Conservation (phyloP, 2,888 invertebrate genomes). For the Hyppa rectilinea region DNA sequence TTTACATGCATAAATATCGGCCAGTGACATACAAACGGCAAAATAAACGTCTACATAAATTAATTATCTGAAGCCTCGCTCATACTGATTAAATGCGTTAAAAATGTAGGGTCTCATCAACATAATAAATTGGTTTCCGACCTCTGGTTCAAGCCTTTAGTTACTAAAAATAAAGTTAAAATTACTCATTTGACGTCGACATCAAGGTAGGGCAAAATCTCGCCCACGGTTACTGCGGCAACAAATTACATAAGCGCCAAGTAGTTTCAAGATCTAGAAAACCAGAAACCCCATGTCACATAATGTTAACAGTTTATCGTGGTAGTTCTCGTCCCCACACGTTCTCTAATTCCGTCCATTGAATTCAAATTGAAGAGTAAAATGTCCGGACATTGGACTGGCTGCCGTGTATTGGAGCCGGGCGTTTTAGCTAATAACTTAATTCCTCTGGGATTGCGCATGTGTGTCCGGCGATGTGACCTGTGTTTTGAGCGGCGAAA, state of each 20-base stretch:
- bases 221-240: constrained; percentile 57
- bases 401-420: constrained; percentile 80
- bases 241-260: constrained; percentile 71
- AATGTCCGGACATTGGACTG: constrained; percentile 78
- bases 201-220: constrained; percentile 14
- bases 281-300: constrained; percentile 77
- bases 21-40: constrained; percentile 49
- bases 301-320: constrained; percentile 82
- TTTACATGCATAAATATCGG: constrained; percentile 51
- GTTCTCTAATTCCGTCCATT: constrained; percentile 87
- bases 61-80: constrained; percentile 47
- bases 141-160: constrained; percentile 40
- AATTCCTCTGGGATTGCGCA: constrained; percentile 87
- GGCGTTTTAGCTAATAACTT: constrained; percentile 88
- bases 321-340: constrained; percentile 75
- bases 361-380: constrained; percentile 89
- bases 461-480: constrained; percentile 71
- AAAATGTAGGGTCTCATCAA: constrained; percentile 46
- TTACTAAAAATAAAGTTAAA: constrained; percentile 39
- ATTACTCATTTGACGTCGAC: constrained; percentile 62
- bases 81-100: constrained; percentile 41
- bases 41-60: constrained; percentile 57
- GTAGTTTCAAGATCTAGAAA: constrained; percentile 68
- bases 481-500: constrained; percentile 63
- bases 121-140: constrained; percentile 51